These are phyloP conservation scores for Phalacrocorax carbo DNA, from an alignment of 2,113 vertebrate genomes.

Conservation along the genomic window DNA sequence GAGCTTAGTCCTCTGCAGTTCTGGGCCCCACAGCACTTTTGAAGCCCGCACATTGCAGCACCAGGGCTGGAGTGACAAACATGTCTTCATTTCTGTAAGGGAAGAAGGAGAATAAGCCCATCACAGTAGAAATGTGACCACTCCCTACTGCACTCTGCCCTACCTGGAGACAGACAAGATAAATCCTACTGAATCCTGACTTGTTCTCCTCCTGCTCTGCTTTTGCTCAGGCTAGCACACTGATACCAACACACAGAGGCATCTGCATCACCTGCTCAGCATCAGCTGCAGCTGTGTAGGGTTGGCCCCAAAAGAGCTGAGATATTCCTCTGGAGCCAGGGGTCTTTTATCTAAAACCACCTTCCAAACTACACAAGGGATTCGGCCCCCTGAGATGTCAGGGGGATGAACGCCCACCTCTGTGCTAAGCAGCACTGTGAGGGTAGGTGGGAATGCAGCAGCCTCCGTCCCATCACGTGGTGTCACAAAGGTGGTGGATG, in stretches of 20 bases:
- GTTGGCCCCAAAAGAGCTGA: neutral
- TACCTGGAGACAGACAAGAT: neutral
- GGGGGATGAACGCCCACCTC: neutral
- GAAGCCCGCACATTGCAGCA: neutral
- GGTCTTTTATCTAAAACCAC: neutral
- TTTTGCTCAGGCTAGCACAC: neutral
- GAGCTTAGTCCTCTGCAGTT: neutral
- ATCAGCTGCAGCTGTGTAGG: neutral
- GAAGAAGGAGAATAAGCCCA: neutral
- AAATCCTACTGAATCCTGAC: neutral
- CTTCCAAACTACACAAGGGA: neutral
- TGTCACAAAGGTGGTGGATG: neutral
- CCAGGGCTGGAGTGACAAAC: neutral
- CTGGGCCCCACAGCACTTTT: neutral
- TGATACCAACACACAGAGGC: rapidly evolving
- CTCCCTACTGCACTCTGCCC: constrained; percentile 2
- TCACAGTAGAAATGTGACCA: neutral
- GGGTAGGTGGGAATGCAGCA: neutral
- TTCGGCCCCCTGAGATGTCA: neutral
- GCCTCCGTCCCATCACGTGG: neutral
- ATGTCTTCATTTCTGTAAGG: neutral
- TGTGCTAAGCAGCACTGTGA: neutral
- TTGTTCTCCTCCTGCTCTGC: neutral
- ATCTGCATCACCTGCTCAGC: neutral
- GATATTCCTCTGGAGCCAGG: neutral